Conservation (phyloP, 2,797 vertebrate species). For the Myiothlypis coronata region DNA sequence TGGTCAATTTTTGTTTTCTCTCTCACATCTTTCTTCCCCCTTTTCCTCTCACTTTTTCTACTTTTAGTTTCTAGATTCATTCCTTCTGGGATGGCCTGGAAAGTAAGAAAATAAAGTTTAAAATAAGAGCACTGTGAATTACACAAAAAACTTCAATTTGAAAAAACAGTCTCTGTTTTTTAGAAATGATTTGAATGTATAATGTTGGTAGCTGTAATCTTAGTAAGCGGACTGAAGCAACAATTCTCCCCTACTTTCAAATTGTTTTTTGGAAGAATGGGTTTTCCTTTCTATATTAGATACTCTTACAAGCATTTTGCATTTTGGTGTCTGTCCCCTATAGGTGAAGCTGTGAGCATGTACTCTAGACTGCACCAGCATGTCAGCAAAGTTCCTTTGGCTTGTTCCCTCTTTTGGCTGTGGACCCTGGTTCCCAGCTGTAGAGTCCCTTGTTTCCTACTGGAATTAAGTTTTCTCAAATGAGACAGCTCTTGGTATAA, state of each 20-base stretch:
- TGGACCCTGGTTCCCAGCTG: neutral
- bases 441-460: neutral
- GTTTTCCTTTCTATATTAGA: neutral
- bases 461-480: neutral
- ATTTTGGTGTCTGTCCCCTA: neutral
- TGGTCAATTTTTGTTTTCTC: rapidly evolving
- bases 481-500: neutral
- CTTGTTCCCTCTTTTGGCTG: neutral
- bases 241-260: neutral
- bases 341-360: neutral
- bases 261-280: neutral
- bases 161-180: neutral
- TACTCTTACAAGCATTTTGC: neutral
- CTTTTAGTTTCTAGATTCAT: neutral
- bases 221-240: neutral
- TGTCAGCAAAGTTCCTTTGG: neutral
- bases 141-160: neutral
- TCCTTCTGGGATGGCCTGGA: neutral
- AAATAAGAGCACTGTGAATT: neutral
- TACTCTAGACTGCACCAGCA: neutral
- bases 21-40: neutral
- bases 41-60: neutral
- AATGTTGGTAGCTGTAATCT: neutral
- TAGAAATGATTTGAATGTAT: neutral
- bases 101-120: neutral